Evolutionary conservation across 2,113 vertebrate species (phyloP).

Genomic region (Clinocottus analis): DNA sequence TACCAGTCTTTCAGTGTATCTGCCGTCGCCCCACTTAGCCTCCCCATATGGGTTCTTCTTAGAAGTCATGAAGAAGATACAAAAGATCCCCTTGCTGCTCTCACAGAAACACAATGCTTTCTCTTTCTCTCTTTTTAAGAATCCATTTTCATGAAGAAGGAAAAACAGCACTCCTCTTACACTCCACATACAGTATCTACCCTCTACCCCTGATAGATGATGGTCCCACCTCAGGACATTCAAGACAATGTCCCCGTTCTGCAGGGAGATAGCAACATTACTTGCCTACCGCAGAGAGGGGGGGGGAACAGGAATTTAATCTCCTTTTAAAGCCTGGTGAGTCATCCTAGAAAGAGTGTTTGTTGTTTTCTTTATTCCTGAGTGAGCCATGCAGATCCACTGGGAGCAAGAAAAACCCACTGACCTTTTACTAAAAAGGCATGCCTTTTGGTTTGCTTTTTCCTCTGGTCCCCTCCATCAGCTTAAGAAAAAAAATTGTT

Average conservation of each 20-base stretch:
- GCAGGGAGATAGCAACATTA: slow-evolving; percentile 46
- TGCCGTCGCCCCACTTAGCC: slow-evolving; percentile 27
- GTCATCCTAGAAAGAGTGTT: slow-evolving; percentile 50
- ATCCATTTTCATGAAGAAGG: too few species aligned
- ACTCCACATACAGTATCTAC: slow-evolving; percentile 5
- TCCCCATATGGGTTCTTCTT: slow-evolving; percentile 10
- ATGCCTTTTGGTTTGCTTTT: slow-evolving; percentile 40
- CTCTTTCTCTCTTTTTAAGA: background rate
- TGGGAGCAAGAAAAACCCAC: slow-evolving; percentile 63
- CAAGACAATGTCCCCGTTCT: slow-evolving; percentile 34
- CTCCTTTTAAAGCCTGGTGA: slow-evolving; percentile 67
- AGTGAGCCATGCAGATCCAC: slow-evolving; percentile 49
- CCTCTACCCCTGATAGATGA: slow-evolving; percentile 17
- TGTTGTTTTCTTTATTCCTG: slow-evolving; percentile 59
- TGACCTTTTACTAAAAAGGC: slow-evolving; percentile 71
- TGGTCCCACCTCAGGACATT: slow-evolving; percentile 27
- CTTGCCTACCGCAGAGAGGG: slow-evolving; percentile 9
- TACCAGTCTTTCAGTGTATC: slow-evolving; percentile 6
- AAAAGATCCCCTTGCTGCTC: background rate
- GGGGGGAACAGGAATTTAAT: slow-evolving; percentile 54
- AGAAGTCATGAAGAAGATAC: slow-evolving; percentile 29
- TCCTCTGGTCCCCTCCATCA: background rate
- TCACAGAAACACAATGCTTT: background rate
- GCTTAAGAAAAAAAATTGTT: background rate
- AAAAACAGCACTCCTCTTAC: background rate